phyloP scores from a whole-genome alignment of 2,888 invertebrate species.

The Halocaridina rubra region DNA sequence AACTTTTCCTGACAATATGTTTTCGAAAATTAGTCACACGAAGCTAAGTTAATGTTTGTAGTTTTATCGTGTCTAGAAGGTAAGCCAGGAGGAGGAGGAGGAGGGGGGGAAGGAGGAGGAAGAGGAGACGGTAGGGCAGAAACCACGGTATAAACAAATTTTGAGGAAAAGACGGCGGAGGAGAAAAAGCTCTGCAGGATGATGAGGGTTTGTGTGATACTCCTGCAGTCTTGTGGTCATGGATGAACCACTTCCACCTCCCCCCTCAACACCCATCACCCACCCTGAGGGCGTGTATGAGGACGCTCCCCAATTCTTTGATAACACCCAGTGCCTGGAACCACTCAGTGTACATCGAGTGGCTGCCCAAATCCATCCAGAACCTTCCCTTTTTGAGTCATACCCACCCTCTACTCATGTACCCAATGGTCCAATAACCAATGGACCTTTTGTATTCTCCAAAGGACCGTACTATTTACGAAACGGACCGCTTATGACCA shows the following conservation, averaged over 20 bases:
- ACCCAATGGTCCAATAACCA: constrained; percentile 7
- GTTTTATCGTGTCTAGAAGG: too few relatives aligned
- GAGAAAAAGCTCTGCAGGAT: neutral
- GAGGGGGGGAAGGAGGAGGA: neutral
- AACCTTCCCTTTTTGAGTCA: neutral
- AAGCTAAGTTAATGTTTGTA: too few relatives aligned
- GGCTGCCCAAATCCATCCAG: constrained; percentile 13
- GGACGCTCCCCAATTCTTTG: neutral
- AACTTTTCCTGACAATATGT: neutral
- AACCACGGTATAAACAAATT: neutral
- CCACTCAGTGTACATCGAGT: neutral
- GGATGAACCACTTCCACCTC: constrained; percentile 1
- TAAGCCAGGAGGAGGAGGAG: neutral
- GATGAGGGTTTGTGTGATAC: constrained; percentile 11
- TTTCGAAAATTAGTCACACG: too few relatives aligned
- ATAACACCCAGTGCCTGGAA: neutral
- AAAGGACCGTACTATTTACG: constrained; percentile 31
- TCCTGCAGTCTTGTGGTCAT: neutral
- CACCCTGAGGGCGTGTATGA: neutral
- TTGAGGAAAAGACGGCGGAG: neutral
- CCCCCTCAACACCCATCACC: neutral
- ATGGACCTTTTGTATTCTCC: constrained; percentile 21
- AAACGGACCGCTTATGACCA: neutral
- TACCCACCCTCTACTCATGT: neutral
- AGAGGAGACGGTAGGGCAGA: neutral